Percentiles rank a stretch among this genome's conserved stretches.
Evolutionary conservation across 2,888 invertebrate genomes (phyloP).

Genomic region (Trichogramma evanescens): DNA sequence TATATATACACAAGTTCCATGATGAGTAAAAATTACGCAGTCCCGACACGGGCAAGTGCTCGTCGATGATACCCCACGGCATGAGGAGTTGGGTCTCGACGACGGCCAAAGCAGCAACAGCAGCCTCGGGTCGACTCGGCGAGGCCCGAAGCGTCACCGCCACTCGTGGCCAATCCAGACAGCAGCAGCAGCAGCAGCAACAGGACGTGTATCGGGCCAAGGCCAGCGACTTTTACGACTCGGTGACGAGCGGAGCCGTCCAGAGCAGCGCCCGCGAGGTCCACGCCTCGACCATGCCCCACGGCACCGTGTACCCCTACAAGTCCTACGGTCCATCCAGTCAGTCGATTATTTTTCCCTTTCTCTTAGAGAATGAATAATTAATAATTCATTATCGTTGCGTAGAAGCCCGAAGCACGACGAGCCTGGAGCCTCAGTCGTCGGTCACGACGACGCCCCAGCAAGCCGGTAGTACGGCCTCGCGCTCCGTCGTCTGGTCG

Average conservation of each 20-base stretch:
- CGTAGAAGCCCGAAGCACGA: too few species aligned
- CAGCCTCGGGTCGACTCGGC: slow-evolving; percentile 7
- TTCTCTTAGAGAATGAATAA: too few species aligned
- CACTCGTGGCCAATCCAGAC: slow-evolving; percentile 18
- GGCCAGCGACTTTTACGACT: slow-evolving; percentile 29
- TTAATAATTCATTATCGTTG: too few species aligned
- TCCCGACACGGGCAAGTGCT: slow-evolving; percentile 51
- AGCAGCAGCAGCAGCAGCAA: neutral
- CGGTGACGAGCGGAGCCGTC: slow-evolving; percentile 23
- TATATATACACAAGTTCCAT: neutral
- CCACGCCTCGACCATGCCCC: slow-evolving; percentile 10
- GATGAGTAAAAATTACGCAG: slow-evolving; percentile 33
- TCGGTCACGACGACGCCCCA: too few species aligned
- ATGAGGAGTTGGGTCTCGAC: neutral
- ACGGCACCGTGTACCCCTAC: slow-evolving; percentile 23
- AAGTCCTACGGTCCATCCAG: too few species aligned
- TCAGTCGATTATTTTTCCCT: too few species aligned
- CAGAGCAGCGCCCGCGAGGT: too few species aligned
- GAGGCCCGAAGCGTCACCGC: slow-evolving; percentile 24
- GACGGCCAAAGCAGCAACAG: neutral
- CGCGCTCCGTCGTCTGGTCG: too few species aligned
- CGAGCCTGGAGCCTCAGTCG: too few species aligned
- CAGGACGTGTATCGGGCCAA: slow-evolving; percentile 29
- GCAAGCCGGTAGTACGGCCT: too few species aligned
- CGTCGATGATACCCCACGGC: slow-evolving; percentile 25